These are phyloP conservation scores for Peribatodes rhomboidaria DNA, from an alignment of 2,888 invertebrate genomes.

Conservation along the genomic window DNA sequence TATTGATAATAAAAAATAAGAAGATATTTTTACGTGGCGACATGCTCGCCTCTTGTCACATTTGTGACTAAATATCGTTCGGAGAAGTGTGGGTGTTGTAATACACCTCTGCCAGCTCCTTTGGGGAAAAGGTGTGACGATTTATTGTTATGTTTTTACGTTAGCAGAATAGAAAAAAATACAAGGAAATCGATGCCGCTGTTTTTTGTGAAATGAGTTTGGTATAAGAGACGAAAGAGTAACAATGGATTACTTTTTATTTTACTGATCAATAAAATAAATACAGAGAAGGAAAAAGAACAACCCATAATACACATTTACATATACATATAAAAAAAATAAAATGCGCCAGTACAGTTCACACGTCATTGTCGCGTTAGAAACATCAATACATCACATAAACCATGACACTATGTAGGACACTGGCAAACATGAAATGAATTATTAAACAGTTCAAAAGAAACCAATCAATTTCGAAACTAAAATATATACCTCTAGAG, in stretches of 20 bases:
- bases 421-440: conserved; percentile 12
- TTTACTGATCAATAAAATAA: background rate
- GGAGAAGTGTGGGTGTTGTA: too few relatives aligned
- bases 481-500: conserved; percentile 30
- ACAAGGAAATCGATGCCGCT: too few relatives aligned
- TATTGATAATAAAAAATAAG: background rate
- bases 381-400: conserved; percentile 13
- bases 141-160: too few relatives aligned
- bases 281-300: background rate
- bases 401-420: conserved; percentile 18
- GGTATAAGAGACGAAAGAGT: background rate
- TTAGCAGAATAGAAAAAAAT: too few relatives aligned
- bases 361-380: conserved; percentile 21
- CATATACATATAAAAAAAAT: too few relatives aligned
- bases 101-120: too few relatives aligned
- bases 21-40: too few relatives aligned
- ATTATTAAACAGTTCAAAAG: conserved; percentile 22
- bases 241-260: background rate
- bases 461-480: conserved; percentile 33
- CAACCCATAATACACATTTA: background rate
- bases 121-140: too few relatives aligned
- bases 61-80: too few relatives aligned
- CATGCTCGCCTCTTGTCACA: too few relatives aligned
- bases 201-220: background rate
- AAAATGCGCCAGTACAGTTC: conserved; percentile 7